Evolutionary conservation across 2,797 vertebrate species (phyloP), one percentile per base, ranked within the genome.

Genomic region (Mionectes olivaceus): DNA sequence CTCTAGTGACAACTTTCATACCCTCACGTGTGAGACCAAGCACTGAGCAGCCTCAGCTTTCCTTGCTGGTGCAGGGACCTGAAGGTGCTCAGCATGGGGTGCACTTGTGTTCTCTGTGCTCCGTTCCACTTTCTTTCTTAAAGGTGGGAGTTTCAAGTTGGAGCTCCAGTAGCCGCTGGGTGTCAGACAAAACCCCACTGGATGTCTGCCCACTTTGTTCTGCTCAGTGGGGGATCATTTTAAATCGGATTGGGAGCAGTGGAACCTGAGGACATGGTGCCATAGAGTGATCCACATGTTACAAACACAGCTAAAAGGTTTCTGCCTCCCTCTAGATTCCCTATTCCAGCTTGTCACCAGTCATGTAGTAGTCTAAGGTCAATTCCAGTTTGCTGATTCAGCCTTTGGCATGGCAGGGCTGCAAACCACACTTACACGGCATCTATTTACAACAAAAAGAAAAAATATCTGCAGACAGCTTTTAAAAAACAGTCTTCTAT

Each of bases 331-430:
- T 1, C 3, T 11, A 4, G 17, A 79, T 73, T n/a, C 37, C 19
- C 32, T 49, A 68, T 59, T 23, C 43, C 50, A 75, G 9, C 9
- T 56, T 46, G 21, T 11, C 7, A 43, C 27, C 33, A 32, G 30
- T 7, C 53, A 6, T 19, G 22, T 41, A 50, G 79, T 84, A 88
- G 41, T 30, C 33, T 60, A 79, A 39, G 41, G 44, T 33, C 37
- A 77, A 30, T 24, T 59, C 55, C 50, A 43, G n/a, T 53, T 75
- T 91, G 69, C 52, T 92, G 55, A 79, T 44, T 89, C 83, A 92
- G 70, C 32, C 50, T 76, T 73, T 87, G 83, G 25, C 35, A 21
- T 8, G 37, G 24, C 30, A 55, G 47, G 46, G n/a, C 47, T 93
- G 61, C 89, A 76, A 89, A 78, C 28, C 0, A 2, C 30, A 21